These are phyloP conservation scores for Drosophila navojoa DNA, from an alignment of 1,140 invertebrate species.

Conservation along the genomic window DNA sequence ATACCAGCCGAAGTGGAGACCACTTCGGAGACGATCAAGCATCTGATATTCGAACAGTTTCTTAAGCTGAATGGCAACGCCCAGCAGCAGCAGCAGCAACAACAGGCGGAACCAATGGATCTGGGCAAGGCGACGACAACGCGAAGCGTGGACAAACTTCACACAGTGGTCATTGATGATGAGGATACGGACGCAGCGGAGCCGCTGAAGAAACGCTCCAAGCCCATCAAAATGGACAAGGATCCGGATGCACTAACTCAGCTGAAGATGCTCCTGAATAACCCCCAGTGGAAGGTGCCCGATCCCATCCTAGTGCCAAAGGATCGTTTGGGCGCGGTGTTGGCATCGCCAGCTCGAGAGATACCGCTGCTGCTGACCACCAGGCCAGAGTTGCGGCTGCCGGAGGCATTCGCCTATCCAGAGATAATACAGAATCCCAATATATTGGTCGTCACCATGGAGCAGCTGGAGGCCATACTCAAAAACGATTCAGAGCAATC, in stretches of 20 bases:
- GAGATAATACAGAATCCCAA: conserved; percentile 90
- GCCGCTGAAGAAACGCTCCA: conserved; percentile 85
- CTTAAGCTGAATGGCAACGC: conserved; percentile 71
- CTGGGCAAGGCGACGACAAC: conserved; percentile 84
- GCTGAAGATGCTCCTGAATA: conserved; percentile 88
- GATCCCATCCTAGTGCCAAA: conserved; percentile 92
- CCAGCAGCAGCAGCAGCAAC: conserved; percentile 68
- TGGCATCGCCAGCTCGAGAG: conserved; percentile 89
- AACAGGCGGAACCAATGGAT: conserved; percentile 87
- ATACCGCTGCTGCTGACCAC: conserved; percentile 89
- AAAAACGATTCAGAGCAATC: conserved; percentile 84
- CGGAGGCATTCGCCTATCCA: conserved; percentile 89
- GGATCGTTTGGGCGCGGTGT: conserved; percentile 88
- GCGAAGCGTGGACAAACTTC: conserved; percentile 84
- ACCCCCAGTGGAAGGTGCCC: conserved; percentile 89
- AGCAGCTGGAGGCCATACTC: conserved; percentile 90
- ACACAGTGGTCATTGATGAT: conserved; percentile 76
- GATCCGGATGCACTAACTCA: conserved; percentile 89
- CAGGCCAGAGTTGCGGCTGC: conserved; percentile 88
- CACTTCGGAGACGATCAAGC: conserved; percentile 79
- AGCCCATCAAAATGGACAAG: conserved; percentile 81
- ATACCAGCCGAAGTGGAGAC: conserved; percentile 74
- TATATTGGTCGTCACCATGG: conserved; percentile 90
- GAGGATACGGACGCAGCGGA: conserved; percentile 85
- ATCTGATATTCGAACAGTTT: conserved; percentile 80